Base-by-base conservation (phyloP, 2,797 vertebrate species). In the Pelobates cultripes region DNA sequence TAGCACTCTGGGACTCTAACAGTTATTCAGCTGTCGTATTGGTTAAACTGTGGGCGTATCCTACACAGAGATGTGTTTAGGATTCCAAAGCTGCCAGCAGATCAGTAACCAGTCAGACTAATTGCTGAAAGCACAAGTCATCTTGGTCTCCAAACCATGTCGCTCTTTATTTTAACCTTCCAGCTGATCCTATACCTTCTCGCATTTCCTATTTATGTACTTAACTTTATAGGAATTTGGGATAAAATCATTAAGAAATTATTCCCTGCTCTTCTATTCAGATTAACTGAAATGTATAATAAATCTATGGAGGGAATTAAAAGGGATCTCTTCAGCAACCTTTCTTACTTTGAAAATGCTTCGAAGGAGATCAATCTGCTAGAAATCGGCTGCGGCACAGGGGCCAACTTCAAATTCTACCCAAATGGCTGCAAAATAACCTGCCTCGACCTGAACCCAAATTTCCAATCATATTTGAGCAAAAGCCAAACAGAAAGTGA, bases 201-300 rank as follows among this genome's bases (percentile, higher is more conserved):
- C 15, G n/a, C 73, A 7, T 53, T 85, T 2, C 85, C 85, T 40
- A 3, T 75, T 15, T 66, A 66, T 66, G 43, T 85, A 12, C 71
- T 85, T 42, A 28, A 71, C 3, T 75, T 7, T 43, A 10, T 84
- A 13, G 81, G 85, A n/a, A 7, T 85, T 0, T 85, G 81, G 81
- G 71, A 57, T 8, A 43, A 45, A 3, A 0, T 81, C 0, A 93
- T 93, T 83, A 93, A 92, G 60, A 91, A 90, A 2, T 0, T 93
- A 0, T 91, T 93, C 60, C 94, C 94, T 0, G 1, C 85, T 0
- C 44, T 86, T 0, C 0, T 91, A 0, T 70, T 77, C 47, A 86
- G 45, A 7, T 0, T 90, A 4, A 3, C 17, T 0, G 12, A 40
- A 3, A 7, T 2, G 2, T 83, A 83, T 41, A 85, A 85, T 70